Evolutionary conservation across 2,888 invertebrate species (phyloP).

Genomic region (Papilio protenor): DNA sequence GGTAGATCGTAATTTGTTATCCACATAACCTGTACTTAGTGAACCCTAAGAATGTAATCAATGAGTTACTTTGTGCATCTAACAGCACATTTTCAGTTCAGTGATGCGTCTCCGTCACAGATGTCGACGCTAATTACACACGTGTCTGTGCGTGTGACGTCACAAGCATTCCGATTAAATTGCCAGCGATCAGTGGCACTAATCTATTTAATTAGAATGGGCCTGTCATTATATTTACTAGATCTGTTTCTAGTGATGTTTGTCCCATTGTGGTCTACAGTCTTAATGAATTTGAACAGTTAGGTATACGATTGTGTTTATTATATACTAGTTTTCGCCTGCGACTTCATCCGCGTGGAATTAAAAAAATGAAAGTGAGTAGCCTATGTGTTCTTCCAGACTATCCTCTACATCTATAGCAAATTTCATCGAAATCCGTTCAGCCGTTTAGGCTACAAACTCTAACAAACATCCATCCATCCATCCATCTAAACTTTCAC

Average conservation of each 20-base stretch:
- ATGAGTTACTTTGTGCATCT: constrained; percentile 49
- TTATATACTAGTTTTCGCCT: too few species aligned
- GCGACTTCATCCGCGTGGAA: too few species aligned
- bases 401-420: too few species aligned
- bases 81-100: constrained; percentile 46
- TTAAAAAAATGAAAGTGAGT: too few species aligned
- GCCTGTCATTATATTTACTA: not conserved
- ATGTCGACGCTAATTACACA: constrained; percentile 61
- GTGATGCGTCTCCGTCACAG: constrained; percentile 54
- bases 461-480: too few species aligned
- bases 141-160: constrained; percentile 56
- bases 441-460: too few species aligned
- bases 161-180: constrained; percentile 63
- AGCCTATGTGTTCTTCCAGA: too few species aligned
- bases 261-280: not conserved
- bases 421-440: too few species aligned
- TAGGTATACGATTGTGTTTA: too few species aligned
- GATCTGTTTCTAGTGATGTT: not conserved
- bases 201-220: constrained; percentile 65
- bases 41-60: constrained; percentile 15
- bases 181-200: constrained; percentile 53
- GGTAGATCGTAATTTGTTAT: not conserved
- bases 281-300: too few species aligned
- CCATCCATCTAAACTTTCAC: too few species aligned
- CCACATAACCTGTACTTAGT: not conserved